These are phyloP conservation scores for Hemistola chrysoprasaria DNA, from an alignment of 2,888 invertebrate genomes.

Conservation along the genomic window DNA sequence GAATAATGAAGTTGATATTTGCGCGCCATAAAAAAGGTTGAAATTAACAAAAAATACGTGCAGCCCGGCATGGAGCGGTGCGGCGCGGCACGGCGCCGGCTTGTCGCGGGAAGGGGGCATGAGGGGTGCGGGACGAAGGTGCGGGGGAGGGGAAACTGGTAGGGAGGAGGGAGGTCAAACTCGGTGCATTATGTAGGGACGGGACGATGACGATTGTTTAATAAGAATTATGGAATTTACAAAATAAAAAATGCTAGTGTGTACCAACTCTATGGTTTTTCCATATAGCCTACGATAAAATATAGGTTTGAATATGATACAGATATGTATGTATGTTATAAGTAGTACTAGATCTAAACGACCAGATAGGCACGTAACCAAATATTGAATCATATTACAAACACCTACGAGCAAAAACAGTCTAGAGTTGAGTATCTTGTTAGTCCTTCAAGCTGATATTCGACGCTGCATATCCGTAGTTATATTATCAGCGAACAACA, in stretches of 20 bases:
- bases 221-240: not conserved
- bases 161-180: conserved; percentile 68
- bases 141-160: conserved; percentile 30
- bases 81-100: conserved; percentile 72
- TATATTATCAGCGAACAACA: conserved; percentile 42
- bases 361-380: too few species aligned
- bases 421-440: too few species aligned
- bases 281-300: too few species aligned
- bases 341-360: too few species aligned
- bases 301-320: too few species aligned
- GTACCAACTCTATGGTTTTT: too few species aligned
- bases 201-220: conserved; percentile 18
- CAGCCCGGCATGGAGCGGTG: conserved; percentile 28
- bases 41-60: conserved; percentile 42
- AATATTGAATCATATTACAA: too few species aligned
- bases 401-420: too few species aligned
- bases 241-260: not conserved
- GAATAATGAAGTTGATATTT: conserved; percentile 2
- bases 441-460: conserved; percentile 19
- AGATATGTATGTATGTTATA: too few species aligned
- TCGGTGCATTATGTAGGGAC: conserved; percentile 57
- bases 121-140: conserved; percentile 23
- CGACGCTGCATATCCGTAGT: conserved; percentile 15
- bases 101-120: conserved; percentile 47
- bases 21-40: conserved; percentile 27